phyloP scores from a whole-genome alignment of 2,113 vertebrate genomes.

The Phainopepla nitens region DNA sequence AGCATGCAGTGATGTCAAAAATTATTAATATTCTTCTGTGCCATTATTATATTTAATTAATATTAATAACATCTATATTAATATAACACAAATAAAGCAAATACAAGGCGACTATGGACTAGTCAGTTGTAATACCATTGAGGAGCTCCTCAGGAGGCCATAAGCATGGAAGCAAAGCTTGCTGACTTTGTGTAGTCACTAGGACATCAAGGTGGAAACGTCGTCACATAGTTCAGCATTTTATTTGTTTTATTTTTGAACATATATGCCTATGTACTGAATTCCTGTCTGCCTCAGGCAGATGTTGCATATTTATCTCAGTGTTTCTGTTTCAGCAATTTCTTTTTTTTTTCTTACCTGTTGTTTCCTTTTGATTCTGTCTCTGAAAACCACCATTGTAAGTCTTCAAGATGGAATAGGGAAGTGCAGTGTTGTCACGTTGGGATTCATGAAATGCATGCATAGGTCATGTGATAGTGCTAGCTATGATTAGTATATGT shows the following conservation, averaged over 20 bases:
- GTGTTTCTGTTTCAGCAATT: not conserved
- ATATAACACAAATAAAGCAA: not conserved
- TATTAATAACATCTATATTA: not conserved
- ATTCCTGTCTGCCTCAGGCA: not conserved
- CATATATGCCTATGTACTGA: not conserved
- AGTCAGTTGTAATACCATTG: not conserved
- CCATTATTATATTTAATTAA: not conserved
- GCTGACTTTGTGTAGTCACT: not conserved
- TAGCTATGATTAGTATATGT: not conserved
- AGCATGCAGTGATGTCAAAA: not conserved
- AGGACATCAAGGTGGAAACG: not conserved
- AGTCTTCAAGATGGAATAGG: not conserved
- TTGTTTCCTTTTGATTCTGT: not conserved
- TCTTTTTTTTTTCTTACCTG: not conserved
- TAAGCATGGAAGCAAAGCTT: not conserved
- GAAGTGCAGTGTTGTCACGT: not conserved
- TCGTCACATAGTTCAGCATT: not conserved
- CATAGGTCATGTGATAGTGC: not conserved
- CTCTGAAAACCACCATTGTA: not conserved
- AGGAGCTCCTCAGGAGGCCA: not conserved
- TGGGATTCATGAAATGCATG: not conserved
- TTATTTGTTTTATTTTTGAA: not conserved
- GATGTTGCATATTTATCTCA: not conserved
- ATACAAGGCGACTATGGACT: not conserved
- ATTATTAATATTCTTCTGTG: not conserved